Evolutionary conservation across 1,140 invertebrate genomes (phyloP).

Genomic region (Zophobas morio): DNA sequence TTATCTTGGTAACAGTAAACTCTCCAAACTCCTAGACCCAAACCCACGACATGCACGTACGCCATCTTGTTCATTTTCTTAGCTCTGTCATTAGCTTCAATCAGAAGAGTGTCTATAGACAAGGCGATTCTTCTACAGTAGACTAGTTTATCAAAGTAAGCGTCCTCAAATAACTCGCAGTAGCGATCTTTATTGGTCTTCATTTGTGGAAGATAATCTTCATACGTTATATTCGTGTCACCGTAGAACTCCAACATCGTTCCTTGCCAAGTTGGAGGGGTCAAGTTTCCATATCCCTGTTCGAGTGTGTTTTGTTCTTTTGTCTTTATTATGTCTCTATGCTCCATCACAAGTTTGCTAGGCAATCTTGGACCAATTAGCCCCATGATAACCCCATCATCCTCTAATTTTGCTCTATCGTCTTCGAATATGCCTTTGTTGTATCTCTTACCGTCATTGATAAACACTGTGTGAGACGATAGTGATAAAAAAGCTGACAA

Average conservation of each 20-base stretch:
- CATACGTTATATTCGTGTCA: slow-evolving; percentile 35
- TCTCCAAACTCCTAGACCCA: slow-evolving; percentile 68
- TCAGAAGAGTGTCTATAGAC: slow-evolving; percentile 68
- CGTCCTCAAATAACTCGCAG: slow-evolving; percentile 5
- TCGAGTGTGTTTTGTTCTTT: slow-evolving; percentile 69
- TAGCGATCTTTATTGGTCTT: background rate
- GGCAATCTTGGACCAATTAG: slow-evolving; percentile 69
- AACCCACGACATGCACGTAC: slow-evolving; percentile 69
- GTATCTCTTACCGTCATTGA: slow-evolving; percentile 74
- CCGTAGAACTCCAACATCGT: slow-evolving; percentile 23
- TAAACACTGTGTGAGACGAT: slow-evolving; percentile 75
- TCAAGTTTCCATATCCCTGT: slow-evolving; percentile 66
- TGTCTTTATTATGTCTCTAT: slow-evolving; percentile 71
- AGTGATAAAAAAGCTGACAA: slow-evolving; percentile 74
- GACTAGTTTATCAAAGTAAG: slow-evolving; percentile 61
- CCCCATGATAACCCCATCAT: slow-evolving; percentile 60
- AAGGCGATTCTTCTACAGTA: slow-evolving; percentile 53
- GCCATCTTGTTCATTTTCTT: slow-evolving; percentile 68
- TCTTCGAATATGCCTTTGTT: slow-evolving; percentile 70
- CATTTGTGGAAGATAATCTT: slow-evolving; percentile 20
- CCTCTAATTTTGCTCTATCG: slow-evolving; percentile 48
- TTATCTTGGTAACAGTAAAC: slow-evolving; percentile 63
- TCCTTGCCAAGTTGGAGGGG: slow-evolving; percentile 2
- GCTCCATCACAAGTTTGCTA: slow-evolving; percentile 71
- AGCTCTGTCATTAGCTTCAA: slow-evolving; percentile 68